Conservation (phyloP, 2,888 invertebrate genomes). For the Tricholauxania praeusta region DNA sequence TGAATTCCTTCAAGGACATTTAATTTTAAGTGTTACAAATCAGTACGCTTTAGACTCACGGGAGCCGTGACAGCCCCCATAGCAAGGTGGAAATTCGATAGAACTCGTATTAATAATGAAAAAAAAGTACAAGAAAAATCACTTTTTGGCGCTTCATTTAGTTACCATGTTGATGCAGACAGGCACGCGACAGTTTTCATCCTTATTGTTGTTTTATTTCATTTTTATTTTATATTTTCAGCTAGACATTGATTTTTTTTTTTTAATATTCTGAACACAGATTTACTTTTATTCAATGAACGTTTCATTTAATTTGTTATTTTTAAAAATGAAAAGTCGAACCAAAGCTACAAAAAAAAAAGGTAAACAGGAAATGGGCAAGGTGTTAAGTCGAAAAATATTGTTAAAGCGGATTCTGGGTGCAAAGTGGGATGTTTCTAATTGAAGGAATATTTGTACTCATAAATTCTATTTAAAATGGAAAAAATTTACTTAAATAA, state of each 20-base stretch:
- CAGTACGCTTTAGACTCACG: not conserved
- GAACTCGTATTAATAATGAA: slow-evolving; percentile 5
- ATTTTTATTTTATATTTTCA: not conserved
- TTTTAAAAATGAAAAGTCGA: slow-evolving; percentile 18
- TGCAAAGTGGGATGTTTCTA: too few relatives aligned
- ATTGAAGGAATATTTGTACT: too few relatives aligned
- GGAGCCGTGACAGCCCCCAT: not conserved
- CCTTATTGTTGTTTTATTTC: too few relatives aligned
- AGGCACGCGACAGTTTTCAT: slow-evolving; percentile 1
- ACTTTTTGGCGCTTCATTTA: slow-evolving; percentile 20
- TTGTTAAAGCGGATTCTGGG: too few relatives aligned
- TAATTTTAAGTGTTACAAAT: slow-evolving; percentile 18
- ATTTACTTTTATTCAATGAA: slow-evolving; percentile 51
- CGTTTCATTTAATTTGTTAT: slow-evolving; percentile 48
- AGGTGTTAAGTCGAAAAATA: too few relatives aligned
- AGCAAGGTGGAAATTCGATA: slow-evolving; percentile 21
- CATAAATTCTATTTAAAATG: too few relatives aligned
- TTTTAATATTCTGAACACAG: slow-evolving; percentile 49
- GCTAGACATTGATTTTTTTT: not conserved
- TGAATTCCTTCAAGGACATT: slow-evolving; percentile 32
- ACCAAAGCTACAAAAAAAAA: too few relatives aligned
- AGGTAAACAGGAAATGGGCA: too few relatives aligned
- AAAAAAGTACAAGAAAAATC: slow-evolving; percentile 22
- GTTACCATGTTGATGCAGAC: slow-evolving; percentile 5
- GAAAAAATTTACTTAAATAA: too few relatives aligned